phyloP scores from a whole-genome alignment of 1,140 invertebrate genomes.

The Macrobrachium nipponense region DNA sequence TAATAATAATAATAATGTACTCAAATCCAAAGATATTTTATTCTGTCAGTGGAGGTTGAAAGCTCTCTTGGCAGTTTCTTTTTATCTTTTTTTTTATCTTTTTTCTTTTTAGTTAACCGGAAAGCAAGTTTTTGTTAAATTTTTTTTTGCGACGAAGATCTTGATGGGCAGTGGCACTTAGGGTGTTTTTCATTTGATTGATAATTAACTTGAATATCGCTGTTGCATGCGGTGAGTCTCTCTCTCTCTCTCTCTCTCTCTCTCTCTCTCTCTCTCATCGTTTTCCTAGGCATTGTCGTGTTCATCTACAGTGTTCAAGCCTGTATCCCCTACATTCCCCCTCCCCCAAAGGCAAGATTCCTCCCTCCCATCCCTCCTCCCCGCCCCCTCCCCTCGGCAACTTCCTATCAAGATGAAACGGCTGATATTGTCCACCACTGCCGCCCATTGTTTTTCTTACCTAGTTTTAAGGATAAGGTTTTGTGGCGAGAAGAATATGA shows the following conservation, averaged over 20 bases:
- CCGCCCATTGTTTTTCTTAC: background rate
- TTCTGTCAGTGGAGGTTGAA: too few relatives aligned
- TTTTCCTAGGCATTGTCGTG: background rate
- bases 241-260: slow-evolving; percentile 43
- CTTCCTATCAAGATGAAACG: slow-evolving; percentile 19
- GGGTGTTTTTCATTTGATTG: background rate
- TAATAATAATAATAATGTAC: too few relatives aligned
- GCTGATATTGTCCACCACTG: slow-evolving; percentile 17
- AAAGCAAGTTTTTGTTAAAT: background rate
- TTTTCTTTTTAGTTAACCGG: background rate
- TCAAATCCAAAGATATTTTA: too few relatives aligned
- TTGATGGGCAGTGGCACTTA: too few relatives aligned
- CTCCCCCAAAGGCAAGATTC: too few relatives aligned
- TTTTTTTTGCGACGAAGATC: background rate
- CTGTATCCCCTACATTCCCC: background rate
- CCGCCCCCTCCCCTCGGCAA: background rate
- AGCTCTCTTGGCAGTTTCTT: background rate
- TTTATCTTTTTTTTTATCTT: background rate
- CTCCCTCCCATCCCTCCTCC: too few relatives aligned
- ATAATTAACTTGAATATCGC: background rate
- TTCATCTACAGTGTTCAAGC: background rate
- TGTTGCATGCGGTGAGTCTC: slow-evolving; percentile 4
- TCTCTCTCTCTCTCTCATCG: slow-evolving; percentile 23
- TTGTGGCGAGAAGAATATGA: too few relatives aligned
- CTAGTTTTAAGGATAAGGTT: too few relatives aligned